Evolutionary conservation across 2,113 vertebrate species (phyloP).

Genomic region (Pseudorectes ferrugineus): DNA sequence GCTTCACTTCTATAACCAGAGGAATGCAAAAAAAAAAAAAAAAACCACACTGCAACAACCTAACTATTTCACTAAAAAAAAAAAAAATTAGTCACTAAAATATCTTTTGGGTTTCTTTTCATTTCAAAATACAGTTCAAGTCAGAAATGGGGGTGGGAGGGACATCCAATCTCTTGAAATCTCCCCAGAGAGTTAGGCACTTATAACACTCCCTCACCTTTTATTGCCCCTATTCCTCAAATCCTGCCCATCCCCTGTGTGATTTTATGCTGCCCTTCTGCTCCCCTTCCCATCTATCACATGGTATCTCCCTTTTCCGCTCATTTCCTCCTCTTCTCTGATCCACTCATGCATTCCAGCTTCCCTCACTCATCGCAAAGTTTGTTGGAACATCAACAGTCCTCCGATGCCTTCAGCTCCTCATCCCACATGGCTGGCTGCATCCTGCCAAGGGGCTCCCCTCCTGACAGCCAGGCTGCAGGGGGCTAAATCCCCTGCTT

Average conservation of each 20-base stretch:
- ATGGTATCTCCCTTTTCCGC: background rate
- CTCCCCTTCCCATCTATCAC: conserved; percentile 23
- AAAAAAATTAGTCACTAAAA: background rate
- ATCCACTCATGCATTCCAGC: background rate
- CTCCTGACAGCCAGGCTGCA: background rate
- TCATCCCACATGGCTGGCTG: background rate
- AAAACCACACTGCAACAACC: background rate
- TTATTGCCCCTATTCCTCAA: conserved; percentile 8
- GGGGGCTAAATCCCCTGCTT: background rate
- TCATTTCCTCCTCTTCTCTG: background rate
- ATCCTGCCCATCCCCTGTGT: background rate
- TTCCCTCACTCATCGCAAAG: background rate
- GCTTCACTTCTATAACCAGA: background rate
- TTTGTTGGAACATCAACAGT: background rate
- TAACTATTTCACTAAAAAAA: background rate
- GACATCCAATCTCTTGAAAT: background rate
- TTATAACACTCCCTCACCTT: background rate
- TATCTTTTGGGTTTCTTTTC: background rate
- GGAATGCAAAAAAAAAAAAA: background rate
- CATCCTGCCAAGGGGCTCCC: background rate
- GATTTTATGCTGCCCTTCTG: background rate
- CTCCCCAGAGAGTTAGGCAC: background rate
- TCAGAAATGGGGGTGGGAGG: background rate
- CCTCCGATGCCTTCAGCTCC: background rate
- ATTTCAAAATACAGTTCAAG: background rate